phyloP scores from a whole-genome alignment of 2,797 vertebrate genomes.

The Pelobates cultripes region DNA sequence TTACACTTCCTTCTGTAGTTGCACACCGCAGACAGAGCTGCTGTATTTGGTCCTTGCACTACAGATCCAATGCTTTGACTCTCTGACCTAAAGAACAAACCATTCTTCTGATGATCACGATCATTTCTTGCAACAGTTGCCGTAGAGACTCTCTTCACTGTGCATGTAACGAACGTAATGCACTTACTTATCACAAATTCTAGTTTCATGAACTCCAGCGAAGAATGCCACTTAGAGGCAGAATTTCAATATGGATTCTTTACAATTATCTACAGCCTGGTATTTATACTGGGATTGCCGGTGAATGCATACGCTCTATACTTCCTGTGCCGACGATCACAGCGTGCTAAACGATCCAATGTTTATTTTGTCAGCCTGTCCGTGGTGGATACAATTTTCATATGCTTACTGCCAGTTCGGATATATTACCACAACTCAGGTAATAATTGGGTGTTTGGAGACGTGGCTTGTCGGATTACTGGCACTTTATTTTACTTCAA shows the following conservation, averaged over 20 bases:
- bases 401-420: slow-evolving; percentile 76
- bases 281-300: slow-evolving; percentile 74
- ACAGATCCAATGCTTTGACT: too few relatives aligned
- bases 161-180: not conserved
- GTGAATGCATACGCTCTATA: slow-evolving; percentile 74
- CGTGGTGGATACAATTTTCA: slow-evolving; percentile 71
- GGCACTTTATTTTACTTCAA: slow-evolving; percentile 75
- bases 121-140: too few relatives aligned
- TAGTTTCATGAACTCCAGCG: not conserved
- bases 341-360: slow-evolving; percentile 66
- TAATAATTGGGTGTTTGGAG: slow-evolving; percentile 79
- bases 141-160: not conserved
- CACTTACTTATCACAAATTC: not conserved
- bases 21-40: too few relatives aligned
- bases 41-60: too few relatives aligned
- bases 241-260: slow-evolving; percentile 77
- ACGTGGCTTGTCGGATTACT: slow-evolving; percentile 66
- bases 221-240: not conserved
- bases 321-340: slow-evolving; percentile 65
- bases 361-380: slow-evolving; percentile 80
- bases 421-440: slow-evolving; percentile 79
- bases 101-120: too few relatives aligned
- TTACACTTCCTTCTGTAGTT: too few relatives aligned
- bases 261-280: slow-evolving; percentile 68
- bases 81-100: too few relatives aligned